Percentiles rank a stretch among this genome's conserved stretches.
These are phyloP conservation scores for Zelleria hepariella DNA, from an alignment of 2,888 invertebrate species.

Conservation along the genomic window DNA sequence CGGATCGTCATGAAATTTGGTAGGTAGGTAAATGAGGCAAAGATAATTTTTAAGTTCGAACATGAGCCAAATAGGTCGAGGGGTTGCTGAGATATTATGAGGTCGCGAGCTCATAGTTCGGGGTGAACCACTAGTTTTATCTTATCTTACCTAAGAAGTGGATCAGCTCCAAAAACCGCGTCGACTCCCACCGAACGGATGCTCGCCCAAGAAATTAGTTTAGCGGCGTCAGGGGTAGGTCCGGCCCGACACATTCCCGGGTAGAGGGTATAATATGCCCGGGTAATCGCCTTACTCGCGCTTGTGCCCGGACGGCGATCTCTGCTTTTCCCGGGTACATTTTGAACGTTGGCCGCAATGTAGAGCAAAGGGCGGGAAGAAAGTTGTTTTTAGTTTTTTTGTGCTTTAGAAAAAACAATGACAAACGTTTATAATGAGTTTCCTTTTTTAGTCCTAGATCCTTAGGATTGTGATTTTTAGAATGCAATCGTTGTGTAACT, in stretches of 20 bases:
- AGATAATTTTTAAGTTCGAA: no score
- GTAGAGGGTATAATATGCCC: neutral
- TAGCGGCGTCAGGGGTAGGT: neutral
- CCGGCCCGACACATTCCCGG: neutral
- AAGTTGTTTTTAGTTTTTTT: neutral
- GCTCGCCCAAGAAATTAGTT: slow-evolving; percentile 1
- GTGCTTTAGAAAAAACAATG: no score
- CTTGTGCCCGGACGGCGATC: neutral
- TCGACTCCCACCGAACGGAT: neutral
- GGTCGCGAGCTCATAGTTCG: neutral
- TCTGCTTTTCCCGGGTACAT: neutral
- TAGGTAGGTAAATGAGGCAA: no score
- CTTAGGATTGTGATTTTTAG: no score
- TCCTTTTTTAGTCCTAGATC: no score
- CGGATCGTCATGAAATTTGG: no score
- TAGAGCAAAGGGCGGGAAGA: neutral
- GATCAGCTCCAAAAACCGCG: neutral
- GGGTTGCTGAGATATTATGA: no score
- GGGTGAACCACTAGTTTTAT: neutral
- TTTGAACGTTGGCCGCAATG: neutral
- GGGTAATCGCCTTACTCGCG: neutral
- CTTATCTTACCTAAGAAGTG: neutral
- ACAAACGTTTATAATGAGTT: no score
- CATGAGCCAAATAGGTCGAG: no score
- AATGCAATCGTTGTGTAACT: no score